Percentiles rank a stretch among this genome's conserved stretches.
Evolutionary conservation across 2,113 vertebrate species (phyloP).

Genomic region (Geococcyx californianus): DNA sequence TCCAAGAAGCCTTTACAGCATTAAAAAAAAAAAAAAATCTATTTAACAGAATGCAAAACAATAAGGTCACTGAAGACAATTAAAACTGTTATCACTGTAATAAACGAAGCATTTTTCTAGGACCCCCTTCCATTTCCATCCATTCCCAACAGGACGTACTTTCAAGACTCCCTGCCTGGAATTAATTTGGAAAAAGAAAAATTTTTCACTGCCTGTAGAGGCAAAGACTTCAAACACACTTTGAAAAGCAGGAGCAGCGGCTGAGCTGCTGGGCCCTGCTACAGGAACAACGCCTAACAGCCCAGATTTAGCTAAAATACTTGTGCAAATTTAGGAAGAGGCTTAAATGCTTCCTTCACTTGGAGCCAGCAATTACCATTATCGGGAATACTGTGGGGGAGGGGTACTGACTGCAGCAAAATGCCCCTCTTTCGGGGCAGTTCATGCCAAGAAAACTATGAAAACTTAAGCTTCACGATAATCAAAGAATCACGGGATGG

Average conservation of each 20-base stretch:
- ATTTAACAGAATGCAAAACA: neutral
- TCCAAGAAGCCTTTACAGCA: neutral
- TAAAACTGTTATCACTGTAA: neutral
- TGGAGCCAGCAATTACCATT: constrained; percentile 5
- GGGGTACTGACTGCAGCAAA: neutral
- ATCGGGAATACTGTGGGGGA: neutral
- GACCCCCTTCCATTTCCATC: neutral
- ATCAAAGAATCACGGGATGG: too few relatives aligned
- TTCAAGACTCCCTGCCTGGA: neutral
- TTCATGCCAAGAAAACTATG: neutral
- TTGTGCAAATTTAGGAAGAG: constrained; percentile 16
- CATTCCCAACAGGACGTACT: neutral
- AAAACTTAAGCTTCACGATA: neutral
- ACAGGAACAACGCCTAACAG: neutral
- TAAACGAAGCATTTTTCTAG: neutral
- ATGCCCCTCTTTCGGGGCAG: neutral
- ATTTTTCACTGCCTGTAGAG: neutral
- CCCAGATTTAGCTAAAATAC: neutral
- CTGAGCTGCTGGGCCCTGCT: neutral
- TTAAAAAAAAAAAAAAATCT: neutral
- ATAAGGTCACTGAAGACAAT: rapidly evolving
- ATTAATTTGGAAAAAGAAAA: neutral
- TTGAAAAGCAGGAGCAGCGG: neutral
- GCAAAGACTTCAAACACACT: neutral
- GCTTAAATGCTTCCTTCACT: constrained; percentile 24